phyloP scores from a whole-genome alignment of 2,113 vertebrate genomes.

The Gavia stellata region DNA sequence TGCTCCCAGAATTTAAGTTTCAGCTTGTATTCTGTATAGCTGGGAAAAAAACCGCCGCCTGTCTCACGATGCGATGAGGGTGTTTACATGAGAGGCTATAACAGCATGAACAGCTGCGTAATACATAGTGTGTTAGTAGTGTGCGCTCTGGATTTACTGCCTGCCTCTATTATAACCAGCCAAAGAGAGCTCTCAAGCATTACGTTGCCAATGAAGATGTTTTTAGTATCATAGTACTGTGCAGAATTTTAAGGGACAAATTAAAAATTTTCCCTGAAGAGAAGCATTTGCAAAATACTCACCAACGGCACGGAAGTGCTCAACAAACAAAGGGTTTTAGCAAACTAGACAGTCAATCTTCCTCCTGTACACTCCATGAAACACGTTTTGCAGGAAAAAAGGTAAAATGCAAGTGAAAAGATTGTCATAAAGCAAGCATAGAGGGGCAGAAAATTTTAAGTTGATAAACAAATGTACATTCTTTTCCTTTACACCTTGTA shows the following conservation, averaged over 20 bases:
- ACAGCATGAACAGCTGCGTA: not conserved
- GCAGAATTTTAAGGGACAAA: not conserved
- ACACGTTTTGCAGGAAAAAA: not conserved
- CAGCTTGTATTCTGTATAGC: not conserved
- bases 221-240: not conserved
- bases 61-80: not conserved
- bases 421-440: not conserved
- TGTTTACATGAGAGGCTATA: not conserved
- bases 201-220: not conserved
- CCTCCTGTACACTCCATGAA: not conserved
- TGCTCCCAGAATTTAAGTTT: not conserved
- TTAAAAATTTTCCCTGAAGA: not conserved
- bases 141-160: not conserved
- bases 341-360: not conserved
- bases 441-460: not conserved
- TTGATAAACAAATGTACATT: not conserved
- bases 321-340: not conserved
- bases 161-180: not conserved
- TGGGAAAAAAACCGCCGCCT: accelerated
- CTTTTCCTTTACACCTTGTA: not conserved
- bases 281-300: not conserved
- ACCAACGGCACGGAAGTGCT: not conserved
- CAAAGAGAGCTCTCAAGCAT: not conserved
- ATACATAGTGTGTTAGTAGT: accelerated
- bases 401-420: not conserved